These are phyloP conservation scores for Channa argus DNA, from an alignment of 2,113 vertebrate species.

Conservation along the genomic window DNA sequence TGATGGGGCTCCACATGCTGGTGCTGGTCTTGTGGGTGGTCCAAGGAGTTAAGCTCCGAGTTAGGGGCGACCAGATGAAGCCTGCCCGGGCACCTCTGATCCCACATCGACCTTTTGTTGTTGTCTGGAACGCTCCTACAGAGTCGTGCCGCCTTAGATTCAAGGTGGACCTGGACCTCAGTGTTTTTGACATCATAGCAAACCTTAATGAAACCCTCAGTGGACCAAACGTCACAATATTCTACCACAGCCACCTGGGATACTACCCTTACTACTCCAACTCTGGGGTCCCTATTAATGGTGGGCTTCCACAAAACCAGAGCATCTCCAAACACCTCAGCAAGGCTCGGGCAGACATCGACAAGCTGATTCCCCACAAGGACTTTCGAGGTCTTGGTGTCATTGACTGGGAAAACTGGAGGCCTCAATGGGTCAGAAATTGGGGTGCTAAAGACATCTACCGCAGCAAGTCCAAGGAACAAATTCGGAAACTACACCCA, in stretches of 20 bases:
- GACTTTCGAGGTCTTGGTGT: conserved; percentile 89
- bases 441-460: conserved; percentile 91
- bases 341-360: conserved; percentile 87
- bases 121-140: conserved; percentile 91
- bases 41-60: conserved; percentile 25
- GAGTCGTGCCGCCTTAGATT: conserved; percentile 89
- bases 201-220: conserved; percentile 91
- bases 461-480: conserved; percentile 87
- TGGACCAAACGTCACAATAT: conserved; percentile 89
- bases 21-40: conserved; percentile 53
- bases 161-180: conserved; percentile 89
- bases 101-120: conserved; percentile 86
- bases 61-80: conserved; percentile 65
- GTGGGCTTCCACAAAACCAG: conserved; percentile 91
- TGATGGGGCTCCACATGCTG: conserved; percentile 54
- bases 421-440: conserved; percentile 92
- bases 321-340: conserved; percentile 88
- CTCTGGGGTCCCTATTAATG: conserved; percentile 82
- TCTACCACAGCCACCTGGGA: conserved; percentile 91
- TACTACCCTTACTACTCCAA: conserved; percentile 90
- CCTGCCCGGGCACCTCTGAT: conserved; percentile 81
- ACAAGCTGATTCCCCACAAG: conserved; percentile 84
- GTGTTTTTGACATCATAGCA: conserved; percentile 88
- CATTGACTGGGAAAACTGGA: conserved; percentile 95
- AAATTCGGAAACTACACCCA: conserved; percentile 86